Evolutionary conservation across 2,113 vertebrate genomes (phyloP), one percentile per base, ranked within the genome.

Genomic region (Patagioenas fasciata): DNA sequence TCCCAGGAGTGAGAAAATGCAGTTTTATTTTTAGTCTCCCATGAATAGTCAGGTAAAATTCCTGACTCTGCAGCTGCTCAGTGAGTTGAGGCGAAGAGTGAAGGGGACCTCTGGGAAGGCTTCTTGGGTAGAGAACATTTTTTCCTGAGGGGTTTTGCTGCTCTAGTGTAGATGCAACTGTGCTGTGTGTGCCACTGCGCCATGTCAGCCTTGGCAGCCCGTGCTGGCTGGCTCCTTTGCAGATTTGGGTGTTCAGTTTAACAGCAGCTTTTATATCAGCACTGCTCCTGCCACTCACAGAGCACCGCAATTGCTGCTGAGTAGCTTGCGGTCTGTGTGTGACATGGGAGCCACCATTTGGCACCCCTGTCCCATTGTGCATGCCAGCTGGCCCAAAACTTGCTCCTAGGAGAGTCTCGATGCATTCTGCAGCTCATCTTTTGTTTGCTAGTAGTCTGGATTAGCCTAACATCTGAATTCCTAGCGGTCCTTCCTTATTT

Each of bases 351-450:
- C 28, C 36, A 12, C 23, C 6, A 0, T 44, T 34, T 5, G 20
- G 61, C 57, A 2, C 11, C 6, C 13, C 15, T 66, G 23, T 31
- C 42, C 54, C 1, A 0, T 34, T 54, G 10, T 0, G 0, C 15
- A 2, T 36, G 29, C 38, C 64, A 5, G 5, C 9, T 51, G 24
- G 19, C n/a, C 65, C 85, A 6, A 31, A 53, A 26, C 38, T 71
- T 26, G 0, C 20, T 62, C 50, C 31, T 31, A 25, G 20, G 31
- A 69, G 13, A 38, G 21, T 21, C 36, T 29, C 0, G 0, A 32
- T n/a, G 56, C 6, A 1, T 66, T 72, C 44, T 60, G 26, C 0
- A 0, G 13, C 29, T 80, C 18, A 8, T 36, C 29, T 53, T 73
- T 62, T 38, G 20, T 38, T 57, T 54, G 40, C n/a, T 70, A 1